These are phyloP conservation scores for Euwallacea similis DNA, from an alignment of 1,140 invertebrate species.

Conservation along the genomic window DNA sequence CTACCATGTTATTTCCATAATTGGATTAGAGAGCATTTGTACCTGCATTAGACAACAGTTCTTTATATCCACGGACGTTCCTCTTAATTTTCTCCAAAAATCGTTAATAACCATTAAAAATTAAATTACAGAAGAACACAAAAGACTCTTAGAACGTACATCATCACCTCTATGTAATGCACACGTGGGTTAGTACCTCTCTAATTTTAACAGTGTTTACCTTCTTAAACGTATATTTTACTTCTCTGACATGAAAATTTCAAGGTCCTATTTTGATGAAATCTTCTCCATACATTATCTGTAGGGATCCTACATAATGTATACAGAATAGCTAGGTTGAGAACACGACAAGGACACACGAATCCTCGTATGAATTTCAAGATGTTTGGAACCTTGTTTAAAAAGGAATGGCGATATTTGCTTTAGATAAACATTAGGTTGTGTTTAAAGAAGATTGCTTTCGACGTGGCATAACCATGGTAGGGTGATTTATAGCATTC, in stretches of 20 bases:
- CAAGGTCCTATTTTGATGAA: slow-evolving; percentile 34
- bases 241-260: slow-evolving; percentile 16
- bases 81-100: no score
- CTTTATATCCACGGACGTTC: no score
- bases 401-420: neutral
- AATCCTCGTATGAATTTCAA: neutral
- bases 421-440: neutral
- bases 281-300: slow-evolving; percentile 29
- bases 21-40: no score
- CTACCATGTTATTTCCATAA: no score
- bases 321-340: slow-evolving; percentile 3
- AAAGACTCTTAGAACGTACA: no score
- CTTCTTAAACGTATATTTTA: slow-evolving; percentile 23
- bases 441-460: no score
- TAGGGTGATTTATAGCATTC: neutral
- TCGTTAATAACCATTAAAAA: no score
- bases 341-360: slow-evolving; percentile 3
- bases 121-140: no score
- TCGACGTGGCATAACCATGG: neutral
- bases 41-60: no score
- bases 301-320: slow-evolving; percentile 15
- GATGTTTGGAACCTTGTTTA: neutral
- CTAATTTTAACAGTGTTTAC: slow-evolving; percentile 20
- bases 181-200: slow-evolving; percentile 3
- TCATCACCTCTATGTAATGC: no score